phyloP scores from a whole-genome alignment of 2,113 vertebrate genomes.

The Smithornis capensis region DNA sequence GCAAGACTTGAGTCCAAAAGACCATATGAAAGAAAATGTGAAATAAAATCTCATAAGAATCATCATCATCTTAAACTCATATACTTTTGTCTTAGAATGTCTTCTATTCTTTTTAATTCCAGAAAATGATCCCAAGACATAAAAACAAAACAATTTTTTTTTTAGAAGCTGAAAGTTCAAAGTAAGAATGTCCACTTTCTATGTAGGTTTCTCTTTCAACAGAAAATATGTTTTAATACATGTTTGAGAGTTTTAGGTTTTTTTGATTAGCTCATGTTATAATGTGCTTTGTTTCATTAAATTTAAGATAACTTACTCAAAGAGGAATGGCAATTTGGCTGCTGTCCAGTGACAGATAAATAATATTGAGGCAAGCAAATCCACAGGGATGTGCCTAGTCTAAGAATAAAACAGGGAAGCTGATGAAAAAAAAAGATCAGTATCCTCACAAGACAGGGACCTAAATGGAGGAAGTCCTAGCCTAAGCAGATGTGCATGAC shows the following conservation, averaged over 20 bases:
- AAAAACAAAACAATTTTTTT: neutral
- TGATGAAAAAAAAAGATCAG: neutral
- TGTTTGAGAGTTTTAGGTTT: neutral
- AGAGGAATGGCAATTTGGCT: neutral
- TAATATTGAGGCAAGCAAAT: neutral
- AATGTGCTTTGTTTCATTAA: neutral
- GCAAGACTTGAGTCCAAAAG: neutral
- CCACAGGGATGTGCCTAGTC: neutral
- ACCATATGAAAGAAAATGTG: neutral
- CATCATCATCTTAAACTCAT: neutral
- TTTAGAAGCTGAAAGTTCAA: neutral
- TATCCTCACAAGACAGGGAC: neutral
- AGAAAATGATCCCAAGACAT: neutral
- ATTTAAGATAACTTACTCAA: neutral
- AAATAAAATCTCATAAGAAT: neutral
- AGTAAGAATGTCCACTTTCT: neutral
- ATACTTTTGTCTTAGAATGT: neutral
- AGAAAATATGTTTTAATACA: neutral
- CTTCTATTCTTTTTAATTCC: neutral
- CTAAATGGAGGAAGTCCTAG: neutral
- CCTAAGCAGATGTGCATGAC: neutral
- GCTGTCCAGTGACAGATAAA: neutral
- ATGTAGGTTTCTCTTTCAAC: neutral
- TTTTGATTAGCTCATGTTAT: neutral
- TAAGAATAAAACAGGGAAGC: neutral